Base-by-base conservation (phyloP, 2,888 invertebrate species). In the Sinelater perroti region DNA sequence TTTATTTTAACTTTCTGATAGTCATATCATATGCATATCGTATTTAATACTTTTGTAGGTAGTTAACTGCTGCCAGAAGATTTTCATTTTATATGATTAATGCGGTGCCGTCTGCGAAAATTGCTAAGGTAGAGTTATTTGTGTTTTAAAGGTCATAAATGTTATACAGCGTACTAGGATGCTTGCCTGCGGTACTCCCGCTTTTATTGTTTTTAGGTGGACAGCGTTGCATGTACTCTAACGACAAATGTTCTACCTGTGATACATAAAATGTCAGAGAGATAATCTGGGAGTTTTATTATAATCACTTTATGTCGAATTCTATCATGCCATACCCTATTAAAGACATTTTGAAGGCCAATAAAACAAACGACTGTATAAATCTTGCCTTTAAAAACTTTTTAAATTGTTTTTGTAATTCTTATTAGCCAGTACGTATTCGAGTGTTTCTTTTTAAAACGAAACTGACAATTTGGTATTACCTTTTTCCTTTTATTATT, bases 91-190 rank as follows among this genome's bases (percentile, higher is more conserved):
- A 16, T 3, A 16, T 33, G 24, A 21, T 20, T 4, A n/a, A 17
- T 14, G 17, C 38, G 1, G 38, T 38, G 38, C 20, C 38, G 8
- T 38, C 18, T 3, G 21, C 21, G 13, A 42, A 42, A 21, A 21
- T 42, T 21, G 21, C 42, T 8, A 42, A 11, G 42, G 21, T 21
- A 10, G 42, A 3, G 8, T 20, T 42, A 21, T 42, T 21, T 20
- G 7, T 42, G 42, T 21, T 42, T 42, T 42, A 26, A 13, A 21
- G 21, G 24, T 42, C 42, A 10, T 20, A 42, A 17, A 38, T 1
- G 24, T 42, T 42, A 13, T n/a, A 42, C 13, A 21, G 21, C 11
- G 42, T 42, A n/a, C n/a, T 42, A 26, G 42, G 13, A 35, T 35
- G 16, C 35, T 35, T 13, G 24, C 42, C 17, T 16, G 24, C 5